A percentile compares a stretch with the other conserved stretches of the same genome.
Evolutionary conservation across 1,140 invertebrate species (phyloP).

Genomic region (Tribolium madens): DNA sequence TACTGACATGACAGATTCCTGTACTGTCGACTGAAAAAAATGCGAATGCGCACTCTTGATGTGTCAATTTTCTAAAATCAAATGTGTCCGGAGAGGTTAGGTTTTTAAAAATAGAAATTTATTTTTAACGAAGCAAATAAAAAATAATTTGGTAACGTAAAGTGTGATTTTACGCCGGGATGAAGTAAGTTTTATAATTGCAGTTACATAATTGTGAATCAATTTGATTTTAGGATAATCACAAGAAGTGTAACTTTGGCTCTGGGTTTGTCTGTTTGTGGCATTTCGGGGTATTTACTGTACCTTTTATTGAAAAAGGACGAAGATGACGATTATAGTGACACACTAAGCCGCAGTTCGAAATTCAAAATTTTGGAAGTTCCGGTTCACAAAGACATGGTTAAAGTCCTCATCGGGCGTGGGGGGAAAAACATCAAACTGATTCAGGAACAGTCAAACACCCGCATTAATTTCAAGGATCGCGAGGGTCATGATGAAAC

Average conservation of each 20-base stretch:
- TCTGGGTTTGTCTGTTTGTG: conserved; percentile 66
- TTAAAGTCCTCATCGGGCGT: conserved; percentile 72
- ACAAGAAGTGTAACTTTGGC: conserved; percentile 56
- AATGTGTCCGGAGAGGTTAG: conserved; percentile 26
- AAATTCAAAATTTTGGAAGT: conserved; percentile 64
- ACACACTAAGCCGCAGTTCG: conserved; percentile 56
- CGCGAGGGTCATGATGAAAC: conserved; percentile 68
- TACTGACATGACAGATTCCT: background rate
- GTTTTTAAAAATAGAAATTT: conserved; percentile 39
- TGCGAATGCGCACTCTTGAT: background rate
- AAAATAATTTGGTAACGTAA: background rate
- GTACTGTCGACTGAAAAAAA: background rate
- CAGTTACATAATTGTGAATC: background rate
- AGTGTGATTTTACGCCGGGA: background rate
- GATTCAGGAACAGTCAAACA: conserved; percentile 78
- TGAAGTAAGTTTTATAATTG: conserved; percentile 6
- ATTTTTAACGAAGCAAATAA: conserved; percentile 29
- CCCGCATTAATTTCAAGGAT: conserved; percentile 76
- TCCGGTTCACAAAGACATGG: conserved; percentile 66
- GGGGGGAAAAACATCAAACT: conserved; percentile 76
- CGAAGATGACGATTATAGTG: conserved; percentile 58
- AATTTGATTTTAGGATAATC: conserved; percentile 49
- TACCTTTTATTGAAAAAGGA: conserved; percentile 66
- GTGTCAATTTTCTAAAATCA: conserved; percentile 4
- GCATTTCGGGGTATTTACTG: conserved; percentile 65